A percentile compares a stretch with the other conserved stretches of the same genome.
These are phyloP conservation scores for Pammene aurita DNA, from an alignment of 2,888 invertebrate species.

Conservation along the genomic window DNA sequence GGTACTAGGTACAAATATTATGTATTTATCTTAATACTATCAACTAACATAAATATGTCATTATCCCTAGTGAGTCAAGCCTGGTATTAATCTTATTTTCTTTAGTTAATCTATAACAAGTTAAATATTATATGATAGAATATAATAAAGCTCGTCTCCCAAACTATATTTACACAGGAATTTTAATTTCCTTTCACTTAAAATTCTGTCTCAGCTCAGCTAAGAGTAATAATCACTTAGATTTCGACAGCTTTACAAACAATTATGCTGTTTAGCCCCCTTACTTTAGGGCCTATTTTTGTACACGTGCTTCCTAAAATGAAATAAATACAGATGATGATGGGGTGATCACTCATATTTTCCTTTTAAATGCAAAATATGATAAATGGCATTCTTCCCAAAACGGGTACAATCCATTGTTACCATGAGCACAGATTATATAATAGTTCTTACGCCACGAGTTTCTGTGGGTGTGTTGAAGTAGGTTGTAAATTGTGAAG, in stretches of 20 bases:
- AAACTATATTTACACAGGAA: constrained; percentile 20
- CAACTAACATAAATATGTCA: too few species aligned
- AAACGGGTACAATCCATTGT: background rate
- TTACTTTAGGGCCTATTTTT: constrained; percentile 10
- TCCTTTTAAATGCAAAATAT: constrained; percentile 23
- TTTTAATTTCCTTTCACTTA: constrained; percentile 41
- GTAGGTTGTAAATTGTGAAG: too few species aligned
- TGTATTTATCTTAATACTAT: too few species aligned
- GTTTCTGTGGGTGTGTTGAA: too few species aligned
- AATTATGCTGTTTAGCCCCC: background rate
- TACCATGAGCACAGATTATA: too few species aligned
- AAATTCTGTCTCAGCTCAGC: constrained; percentile 32
- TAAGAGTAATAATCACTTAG: constrained; percentile 36
- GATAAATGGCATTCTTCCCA: constrained; percentile 4
- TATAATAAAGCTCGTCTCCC: constrained; percentile 1
- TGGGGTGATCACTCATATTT: constrained; percentile 30
- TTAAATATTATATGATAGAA: too few species aligned
- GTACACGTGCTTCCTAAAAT: background rate
- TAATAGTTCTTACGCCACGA: too few species aligned
- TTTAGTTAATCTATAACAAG: too few species aligned
- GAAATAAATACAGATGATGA: constrained; percentile 23
- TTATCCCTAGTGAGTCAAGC: too few species aligned
- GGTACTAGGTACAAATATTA: too few species aligned
- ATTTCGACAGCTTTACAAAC: background rate
- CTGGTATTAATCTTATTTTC: too few species aligned